Evolutionary conservation across 2,797 vertebrate genomes (phyloP).

Genomic region (Takifugu rubripes): DNA sequence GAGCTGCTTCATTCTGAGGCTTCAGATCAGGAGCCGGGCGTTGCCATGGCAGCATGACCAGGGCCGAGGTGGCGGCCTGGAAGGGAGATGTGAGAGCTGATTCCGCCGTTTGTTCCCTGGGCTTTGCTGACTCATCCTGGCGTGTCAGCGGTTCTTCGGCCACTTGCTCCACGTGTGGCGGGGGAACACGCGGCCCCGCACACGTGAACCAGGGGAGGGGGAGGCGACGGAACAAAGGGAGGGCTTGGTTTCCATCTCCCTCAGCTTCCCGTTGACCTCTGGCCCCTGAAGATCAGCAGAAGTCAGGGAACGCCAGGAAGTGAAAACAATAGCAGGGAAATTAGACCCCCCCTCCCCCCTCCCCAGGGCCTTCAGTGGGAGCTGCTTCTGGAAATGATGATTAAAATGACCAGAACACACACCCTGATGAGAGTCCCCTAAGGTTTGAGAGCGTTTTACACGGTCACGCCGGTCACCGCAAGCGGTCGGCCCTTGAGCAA

Average conservation of each 20-base stretch:
- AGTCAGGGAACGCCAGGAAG: conserved; percentile 61
- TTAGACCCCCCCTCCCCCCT: conserved; percentile 27
- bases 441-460: too few species aligned
- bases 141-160: conserved; percentile 40
- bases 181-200: conserved; percentile 32
- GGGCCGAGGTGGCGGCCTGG: conserved; percentile 15
- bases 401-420: too few species aligned
- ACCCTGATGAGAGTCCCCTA: too few species aligned
- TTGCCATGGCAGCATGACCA: background rate
- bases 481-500: too few species aligned
- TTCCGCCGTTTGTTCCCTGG: conserved; percentile 50
- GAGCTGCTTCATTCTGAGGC: too few species aligned
- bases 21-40: too few species aligned
- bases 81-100: conserved; percentile 33
- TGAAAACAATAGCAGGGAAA: conserved; percentile 76
- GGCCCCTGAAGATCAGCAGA: conserved; percentile 50
- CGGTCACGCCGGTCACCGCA: too few species aligned
- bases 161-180: conserved; percentile 14
- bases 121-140: conserved; percentile 70
- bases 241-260: conserved; percentile 37
- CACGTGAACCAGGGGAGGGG: conserved; percentile 22
- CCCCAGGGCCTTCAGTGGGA: conserved; percentile 29
- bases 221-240: conserved; percentile 40
- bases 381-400: background rate
- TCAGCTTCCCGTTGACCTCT: conserved; percentile 61